Percentiles rank a stretch among this genome's conserved stretches.
phyloP scores from a whole-genome alignment of 2,797 vertebrate species.

The Trichosurus vulpecula region DNA sequence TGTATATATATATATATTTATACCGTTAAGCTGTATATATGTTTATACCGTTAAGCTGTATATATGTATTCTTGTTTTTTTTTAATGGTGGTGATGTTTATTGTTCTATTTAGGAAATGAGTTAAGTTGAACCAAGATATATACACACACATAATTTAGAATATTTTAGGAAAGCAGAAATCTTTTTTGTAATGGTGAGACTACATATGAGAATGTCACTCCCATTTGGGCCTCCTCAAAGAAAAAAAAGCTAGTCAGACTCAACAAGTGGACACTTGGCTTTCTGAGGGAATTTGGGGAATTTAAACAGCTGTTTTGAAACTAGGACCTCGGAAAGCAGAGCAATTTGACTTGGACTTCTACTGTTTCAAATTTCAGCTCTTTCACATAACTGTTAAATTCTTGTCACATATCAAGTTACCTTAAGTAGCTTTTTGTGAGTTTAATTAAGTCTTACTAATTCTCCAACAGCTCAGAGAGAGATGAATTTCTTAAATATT shows the following conservation, averaged over 20 bases:
- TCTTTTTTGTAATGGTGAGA: slow-evolving; percentile 6
- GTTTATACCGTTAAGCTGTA: no score
- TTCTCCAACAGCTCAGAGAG: slow-evolving; percentile 63
- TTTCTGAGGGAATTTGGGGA: slow-evolving; percentile 14
- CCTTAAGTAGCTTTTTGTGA: slow-evolving; percentile 57
- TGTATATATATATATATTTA: no score
- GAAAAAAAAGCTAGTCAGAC: neutral
- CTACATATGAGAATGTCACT: neutral
- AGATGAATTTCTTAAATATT: slow-evolving; percentile 75
- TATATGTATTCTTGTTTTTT: neutral
- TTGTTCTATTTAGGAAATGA: neutral
- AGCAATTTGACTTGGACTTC: slow-evolving; percentile 18
- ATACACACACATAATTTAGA: neutral
- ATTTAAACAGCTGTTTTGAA: neutral
- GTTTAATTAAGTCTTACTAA: slow-evolving; percentile 72
- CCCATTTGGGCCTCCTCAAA: neutral
- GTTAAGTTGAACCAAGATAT: neutral
- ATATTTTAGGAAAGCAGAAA: neutral
- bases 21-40: no score
- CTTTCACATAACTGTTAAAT: slow-evolving; percentile 7
- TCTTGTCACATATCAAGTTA: slow-evolving; percentile 66
- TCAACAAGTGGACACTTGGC: neutral
- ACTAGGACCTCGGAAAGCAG: neutral
- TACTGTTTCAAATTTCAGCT: slow-evolving; percentile 31
- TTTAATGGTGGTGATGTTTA: neutral